Conservation (phyloP, 2,113 vertebrate species). For the Perca fluviatilis region DNA sequence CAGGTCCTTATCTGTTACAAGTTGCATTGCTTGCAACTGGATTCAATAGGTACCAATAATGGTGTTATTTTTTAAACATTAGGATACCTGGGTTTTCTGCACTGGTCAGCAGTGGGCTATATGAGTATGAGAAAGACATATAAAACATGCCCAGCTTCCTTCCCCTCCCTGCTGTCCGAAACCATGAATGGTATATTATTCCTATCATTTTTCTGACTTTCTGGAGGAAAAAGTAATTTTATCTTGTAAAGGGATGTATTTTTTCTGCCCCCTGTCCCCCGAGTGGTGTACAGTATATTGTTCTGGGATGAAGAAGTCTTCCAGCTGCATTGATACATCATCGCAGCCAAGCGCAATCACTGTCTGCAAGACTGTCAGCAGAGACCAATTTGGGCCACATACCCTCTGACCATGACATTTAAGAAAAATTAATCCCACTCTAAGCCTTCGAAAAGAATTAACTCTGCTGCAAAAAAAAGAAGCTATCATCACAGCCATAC, state of each 20-base stretch:
- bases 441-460: slow-evolving; percentile 64
- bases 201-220: slow-evolving; percentile 81
- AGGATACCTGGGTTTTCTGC: slow-evolving; percentile 88
- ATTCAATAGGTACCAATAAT: slow-evolving; percentile 90
- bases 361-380: slow-evolving; percentile 65
- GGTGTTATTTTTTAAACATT: slow-evolving; percentile 94
- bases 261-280: slow-evolving; percentile 57
- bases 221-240: slow-evolving; percentile 83
- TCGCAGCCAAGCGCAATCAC: slow-evolving; percentile 72
- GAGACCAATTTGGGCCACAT: slow-evolving; percentile 73
- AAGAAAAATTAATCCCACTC: slow-evolving; percentile 66
- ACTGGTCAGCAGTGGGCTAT: slow-evolving; percentile 89
- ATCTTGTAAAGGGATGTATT: slow-evolving; percentile 79
- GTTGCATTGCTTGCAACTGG: slow-evolving; percentile 91
- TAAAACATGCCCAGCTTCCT: slow-evolving; percentile 62
- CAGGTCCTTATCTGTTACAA: slow-evolving; percentile 91
- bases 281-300: slow-evolving; percentile 64
- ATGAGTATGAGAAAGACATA: slow-evolving; percentile 61
- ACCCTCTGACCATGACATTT: slow-evolving; percentile 75
- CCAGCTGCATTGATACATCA: slow-evolving; percentile 78
- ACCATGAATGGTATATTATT: slow-evolving; percentile 81
- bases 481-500: slow-evolving; percentile 27
- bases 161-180: slow-evolving; percentile 64
- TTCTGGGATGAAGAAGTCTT: slow-evolving; percentile 72
- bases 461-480: slow-evolving; percentile 19